Percentiles rank a stretch among this genome's conserved stretches.
Conservation (phyloP, 2,888 invertebrate species). For the Tanypteryx hageni region DNA sequence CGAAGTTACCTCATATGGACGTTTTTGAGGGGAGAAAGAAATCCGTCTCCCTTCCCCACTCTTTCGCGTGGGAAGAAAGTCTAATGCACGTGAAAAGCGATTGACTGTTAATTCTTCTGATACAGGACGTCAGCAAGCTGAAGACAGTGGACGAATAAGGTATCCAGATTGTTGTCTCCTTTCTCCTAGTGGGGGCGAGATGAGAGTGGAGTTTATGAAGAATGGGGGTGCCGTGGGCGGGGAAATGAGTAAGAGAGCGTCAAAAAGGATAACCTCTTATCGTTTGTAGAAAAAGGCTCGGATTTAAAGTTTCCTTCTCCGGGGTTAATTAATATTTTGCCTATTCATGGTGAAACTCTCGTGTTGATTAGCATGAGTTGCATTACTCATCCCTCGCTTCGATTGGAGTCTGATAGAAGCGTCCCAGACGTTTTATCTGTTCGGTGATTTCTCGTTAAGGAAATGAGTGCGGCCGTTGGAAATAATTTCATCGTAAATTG, state of each 20-base stretch:
- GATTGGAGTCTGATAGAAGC: too few species aligned
- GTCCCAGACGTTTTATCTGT: too few species aligned
- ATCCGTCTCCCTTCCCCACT: background rate
- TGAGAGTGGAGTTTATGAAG: background rate
- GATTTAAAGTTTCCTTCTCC: background rate
- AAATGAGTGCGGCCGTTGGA: too few species aligned
- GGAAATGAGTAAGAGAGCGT: background rate
- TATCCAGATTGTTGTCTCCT: too few species aligned
- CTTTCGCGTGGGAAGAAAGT: background rate
- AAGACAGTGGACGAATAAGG: background rate
- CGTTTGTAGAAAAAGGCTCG: background rate
- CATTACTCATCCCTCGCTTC: background rate
- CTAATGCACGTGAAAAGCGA: conserved; percentile 30
- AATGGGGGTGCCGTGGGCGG: background rate
- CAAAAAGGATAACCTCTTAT: background rate
- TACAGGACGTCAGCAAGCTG: background rate
- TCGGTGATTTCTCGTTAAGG: too few species aligned
- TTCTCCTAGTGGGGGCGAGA: background rate
- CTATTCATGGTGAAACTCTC: background rate
- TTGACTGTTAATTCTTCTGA: conserved; percentile 45
- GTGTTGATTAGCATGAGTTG: background rate
- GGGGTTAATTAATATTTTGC: conserved; percentile 5
- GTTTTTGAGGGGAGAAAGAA: background rate
- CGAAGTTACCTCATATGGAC: conserved; percentile 34
- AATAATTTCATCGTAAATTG: too few species aligned